A percentile compares a stretch with the other conserved stretches of the same genome.
Conservation (phyloP, 2,888 invertebrate species). For the Aspidapion aeneum region DNA sequence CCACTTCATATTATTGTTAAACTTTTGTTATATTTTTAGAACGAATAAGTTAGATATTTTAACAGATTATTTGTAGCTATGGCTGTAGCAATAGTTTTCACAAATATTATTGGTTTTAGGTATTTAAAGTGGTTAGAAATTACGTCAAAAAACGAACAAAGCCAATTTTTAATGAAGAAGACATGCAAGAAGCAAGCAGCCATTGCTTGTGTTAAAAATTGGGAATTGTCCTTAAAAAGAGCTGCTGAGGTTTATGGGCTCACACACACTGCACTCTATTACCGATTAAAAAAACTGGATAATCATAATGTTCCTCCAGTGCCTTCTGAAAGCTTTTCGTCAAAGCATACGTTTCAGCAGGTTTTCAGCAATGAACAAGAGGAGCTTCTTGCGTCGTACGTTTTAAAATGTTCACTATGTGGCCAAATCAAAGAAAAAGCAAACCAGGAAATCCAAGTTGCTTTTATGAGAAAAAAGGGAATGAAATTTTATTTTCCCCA, state of each 20-base stretch:
- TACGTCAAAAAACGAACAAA: conserved; percentile 9
- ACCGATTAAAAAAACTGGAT: conserved; percentile 7
- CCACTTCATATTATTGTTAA: no score
- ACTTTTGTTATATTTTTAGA: no score
- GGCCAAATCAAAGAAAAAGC: no score
- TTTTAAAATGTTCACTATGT: conserved; percentile 13
- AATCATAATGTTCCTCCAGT: background rate
- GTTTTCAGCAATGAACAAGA: conserved; percentile 4
- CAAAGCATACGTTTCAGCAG: background rate
- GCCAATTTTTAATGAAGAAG: conserved; percentile 11
- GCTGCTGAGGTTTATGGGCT: conserved; percentile 8
- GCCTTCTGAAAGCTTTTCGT: background rate
- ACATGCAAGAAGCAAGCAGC: conserved; percentile 10
- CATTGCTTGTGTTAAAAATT: conserved; percentile 7
- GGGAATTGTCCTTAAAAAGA: conserved; percentile 6
- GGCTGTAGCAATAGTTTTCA: background rate
- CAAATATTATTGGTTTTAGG: background rate
- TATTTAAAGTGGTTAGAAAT: background rate
- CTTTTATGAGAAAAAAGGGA: no score
- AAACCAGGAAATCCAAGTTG: no score
- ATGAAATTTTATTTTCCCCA: no score
- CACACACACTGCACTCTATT: conserved; percentile 10
- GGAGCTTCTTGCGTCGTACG: conserved; percentile 4
- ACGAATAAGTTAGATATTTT: background rate
- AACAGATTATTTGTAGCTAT: background rate